Conservation (phyloP, 2,113 vertebrate species). For the Anhinga anhinga region DNA sequence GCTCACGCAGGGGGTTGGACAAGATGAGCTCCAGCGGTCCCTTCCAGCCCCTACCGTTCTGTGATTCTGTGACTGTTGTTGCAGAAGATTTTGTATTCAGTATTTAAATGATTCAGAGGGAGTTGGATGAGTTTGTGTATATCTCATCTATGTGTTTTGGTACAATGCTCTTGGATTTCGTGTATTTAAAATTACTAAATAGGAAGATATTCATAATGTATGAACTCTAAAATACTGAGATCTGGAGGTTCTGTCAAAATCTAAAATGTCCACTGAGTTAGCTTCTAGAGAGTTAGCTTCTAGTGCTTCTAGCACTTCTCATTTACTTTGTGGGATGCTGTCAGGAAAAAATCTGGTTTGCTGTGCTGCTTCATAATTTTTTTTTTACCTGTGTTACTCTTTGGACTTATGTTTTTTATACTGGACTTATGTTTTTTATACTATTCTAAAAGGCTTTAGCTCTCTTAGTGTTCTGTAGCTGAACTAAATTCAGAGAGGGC, state of each 20-base stretch:
- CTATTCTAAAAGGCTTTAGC: background rate
- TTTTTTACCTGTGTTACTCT: background rate
- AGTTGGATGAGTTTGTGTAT: background rate
- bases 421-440: background rate
- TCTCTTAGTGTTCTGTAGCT: background rate
- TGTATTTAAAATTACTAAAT: background rate
- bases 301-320: background rate
- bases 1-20: too few relatives aligned
- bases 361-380: background rate
- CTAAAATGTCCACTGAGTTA: background rate
- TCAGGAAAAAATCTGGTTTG: background rate
- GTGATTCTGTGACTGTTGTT: too few relatives aligned
- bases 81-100: background rate
- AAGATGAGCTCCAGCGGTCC: too few relatives aligned
- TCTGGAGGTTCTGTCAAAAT: background rate
- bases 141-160: background rate
- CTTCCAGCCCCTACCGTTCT: too few relatives aligned
- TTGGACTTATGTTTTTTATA: background rate
- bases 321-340: background rate
- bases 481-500: background rate
- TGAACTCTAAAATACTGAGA: background rate
- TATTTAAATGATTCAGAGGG: background rate
- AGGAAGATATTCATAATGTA: background rate
- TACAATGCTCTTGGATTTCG: background rate
- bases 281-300: background rate